Evolutionary conservation across 2,888 invertebrate genomes (phyloP), one percentile per base, ranked within the genome.

Genomic region (Epiblema foenella): DNA sequence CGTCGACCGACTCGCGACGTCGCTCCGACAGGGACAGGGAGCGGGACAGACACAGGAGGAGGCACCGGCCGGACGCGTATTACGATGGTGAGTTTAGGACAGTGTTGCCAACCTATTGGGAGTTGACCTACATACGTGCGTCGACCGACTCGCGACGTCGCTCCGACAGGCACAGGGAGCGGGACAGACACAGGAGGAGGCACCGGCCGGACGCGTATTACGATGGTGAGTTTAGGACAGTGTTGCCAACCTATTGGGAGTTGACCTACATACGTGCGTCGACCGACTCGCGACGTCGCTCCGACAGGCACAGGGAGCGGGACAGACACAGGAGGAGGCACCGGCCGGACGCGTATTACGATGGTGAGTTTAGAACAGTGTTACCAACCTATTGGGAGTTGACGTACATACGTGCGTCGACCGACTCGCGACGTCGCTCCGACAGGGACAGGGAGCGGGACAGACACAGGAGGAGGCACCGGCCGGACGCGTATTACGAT

Each of bases 51-150:
- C 79, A 81, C 74, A 69, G 77, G 79, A 58, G 73, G 33, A 57
- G 59, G 37, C 73, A 73, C 24, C 74, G 39, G 39, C 2, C 39
- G 39, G 39, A 11, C 39, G 37, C 11, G 37, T 37, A 37, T 37
- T 89, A 90, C 64, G 85, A 86, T 46, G 84, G 88, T 88, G 24
- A 81, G 64, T 29, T 2, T n/a, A n/a, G n/a, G n/a, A n/a, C n/a
- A n/a, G n/a, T n/a, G n/a, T n/a, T n/a, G n/a, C n/a, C n/a, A n/a
- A n/a, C n/a, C n/a, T n/a, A n/a, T n/a, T n/a, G n/a, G n/a, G n/a
- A n/a, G 2, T 37, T 4, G 51, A 24, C 1, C 24, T 1, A 24
- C 24, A 24, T 18, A 12, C 12, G 0, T 15, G 60, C 24, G 24
- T 60, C 9, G 20, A 20, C 1, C 1, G n/a, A 11, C 76, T 37